These are phyloP conservation scores for Venturia canescens DNA, from an alignment of 1,140 invertebrate genomes.

Conservation along the genomic window DNA sequence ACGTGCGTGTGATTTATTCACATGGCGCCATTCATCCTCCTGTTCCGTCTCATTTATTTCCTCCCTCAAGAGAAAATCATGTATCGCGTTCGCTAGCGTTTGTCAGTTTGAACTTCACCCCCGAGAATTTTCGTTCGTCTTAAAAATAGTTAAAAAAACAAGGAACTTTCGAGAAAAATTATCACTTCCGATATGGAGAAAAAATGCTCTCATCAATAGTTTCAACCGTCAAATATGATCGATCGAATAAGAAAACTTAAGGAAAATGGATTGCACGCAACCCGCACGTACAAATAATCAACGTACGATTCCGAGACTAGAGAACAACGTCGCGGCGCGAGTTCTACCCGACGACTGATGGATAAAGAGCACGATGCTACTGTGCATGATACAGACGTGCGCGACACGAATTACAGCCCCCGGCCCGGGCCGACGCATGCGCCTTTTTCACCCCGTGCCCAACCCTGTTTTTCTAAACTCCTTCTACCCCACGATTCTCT, in stretches of 20 bases:
- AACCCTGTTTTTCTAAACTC: conserved; percentile 62
- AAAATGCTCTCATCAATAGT: neutral
- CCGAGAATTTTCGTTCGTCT: too few relatives aligned
- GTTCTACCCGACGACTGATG: conserved; percentile 68
- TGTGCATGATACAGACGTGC: conserved; percentile 57
- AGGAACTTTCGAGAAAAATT: neutral
- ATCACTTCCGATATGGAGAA: neutral
- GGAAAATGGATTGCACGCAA: neutral
- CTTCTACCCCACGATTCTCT: conserved; percentile 39
- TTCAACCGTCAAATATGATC: neutral
- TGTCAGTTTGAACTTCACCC: too few relatives aligned
- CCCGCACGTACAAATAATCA: too few relatives aligned
- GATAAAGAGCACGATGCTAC: conserved; percentile 52
- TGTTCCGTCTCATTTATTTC: neutral
- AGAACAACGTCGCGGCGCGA: conserved; percentile 46
- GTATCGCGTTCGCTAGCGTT: neutral
- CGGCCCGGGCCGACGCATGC: conserved; percentile 71
- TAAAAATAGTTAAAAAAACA: too few relatives aligned
- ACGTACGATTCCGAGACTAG: neutral
- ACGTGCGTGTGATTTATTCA: conserved; percentile 5
- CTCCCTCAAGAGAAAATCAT: neutral
- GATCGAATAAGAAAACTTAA: neutral
- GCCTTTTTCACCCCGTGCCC: conserved; percentile 61
- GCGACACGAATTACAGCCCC: conserved; percentile 67
- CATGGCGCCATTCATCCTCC: conserved; percentile 14